These are phyloP conservation scores for Aphidius gifuensis DNA, from an alignment of 1,140 invertebrate species.

Conservation along the genomic window DNA sequence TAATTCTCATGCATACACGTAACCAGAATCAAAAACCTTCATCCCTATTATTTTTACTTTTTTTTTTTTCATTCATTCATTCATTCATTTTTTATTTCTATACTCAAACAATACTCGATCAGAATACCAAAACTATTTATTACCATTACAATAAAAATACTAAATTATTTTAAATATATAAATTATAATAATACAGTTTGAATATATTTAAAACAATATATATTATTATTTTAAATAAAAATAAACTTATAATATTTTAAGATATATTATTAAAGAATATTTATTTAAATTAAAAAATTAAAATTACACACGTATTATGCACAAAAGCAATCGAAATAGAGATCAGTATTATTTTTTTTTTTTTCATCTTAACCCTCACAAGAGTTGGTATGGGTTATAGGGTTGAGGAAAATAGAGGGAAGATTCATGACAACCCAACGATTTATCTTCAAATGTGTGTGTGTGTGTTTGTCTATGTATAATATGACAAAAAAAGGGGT, in stretches of 20 bases:
- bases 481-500: conserved; percentile 1
- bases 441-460: conserved; percentile 35
- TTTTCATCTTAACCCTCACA: neutral
- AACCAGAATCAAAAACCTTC: neutral
- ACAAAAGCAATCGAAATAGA: too few relatives aligned
- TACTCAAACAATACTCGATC: conserved; percentile 21
- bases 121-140: conserved; percentile 21
- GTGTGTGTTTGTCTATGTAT: too few relatives aligned
- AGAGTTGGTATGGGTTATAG: too few relatives aligned
- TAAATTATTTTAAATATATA: neutral
- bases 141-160: conserved; percentile 21
- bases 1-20: conserved; percentile 8
- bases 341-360: conserved; percentile 9
- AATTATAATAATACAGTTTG: too few relatives aligned
- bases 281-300: too few relatives aligned
- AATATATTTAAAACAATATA: too few relatives aligned
- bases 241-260: too few relatives aligned
- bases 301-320: too few relatives aligned
- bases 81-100: conserved; percentile 7
- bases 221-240: too few relatives aligned
- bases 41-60: too few relatives aligned
- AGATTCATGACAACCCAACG: conserved; percentile 30
- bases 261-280: too few relatives aligned
- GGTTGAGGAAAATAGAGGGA: too few relatives aligned
- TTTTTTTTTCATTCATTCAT: neutral